These are phyloP conservation scores for Drosophila lacertosa DNA, from an alignment of 1,140 invertebrate genomes.

Conservation along the genomic window DNA sequence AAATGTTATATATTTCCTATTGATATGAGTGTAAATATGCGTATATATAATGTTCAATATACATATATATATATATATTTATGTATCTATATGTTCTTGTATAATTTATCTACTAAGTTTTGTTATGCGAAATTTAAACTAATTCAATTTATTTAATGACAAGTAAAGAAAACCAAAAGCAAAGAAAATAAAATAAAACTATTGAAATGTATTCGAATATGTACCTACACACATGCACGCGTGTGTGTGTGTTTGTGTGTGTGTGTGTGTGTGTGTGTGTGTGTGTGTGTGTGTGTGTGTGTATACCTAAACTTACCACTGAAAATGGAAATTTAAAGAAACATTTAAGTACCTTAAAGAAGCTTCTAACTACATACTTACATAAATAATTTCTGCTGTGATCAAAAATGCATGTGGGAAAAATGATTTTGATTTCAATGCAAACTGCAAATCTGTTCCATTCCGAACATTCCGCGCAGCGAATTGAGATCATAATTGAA, in stretches of 20 bases:
- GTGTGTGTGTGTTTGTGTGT: too few relatives aligned
- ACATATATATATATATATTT: too few relatives aligned
- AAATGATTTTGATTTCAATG: constrained; percentile 3
- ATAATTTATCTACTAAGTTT: constrained; percentile 12
- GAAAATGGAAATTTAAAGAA: constrained; percentile 71
- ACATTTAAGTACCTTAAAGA: constrained; percentile 75
- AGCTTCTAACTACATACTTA: constrained; percentile 55
- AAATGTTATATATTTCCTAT: constrained; percentile 42
- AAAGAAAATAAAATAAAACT: constrained; percentile 8
- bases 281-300: too few relatives aligned
- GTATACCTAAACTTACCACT: constrained; percentile 61
- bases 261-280: too few relatives aligned
- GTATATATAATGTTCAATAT: neutral
- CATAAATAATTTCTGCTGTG: constrained; percentile 38
- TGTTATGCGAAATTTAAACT: constrained; percentile 21
- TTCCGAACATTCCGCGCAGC: neutral
- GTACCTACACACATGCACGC: constrained; percentile 55
- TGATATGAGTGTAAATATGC: constrained; percentile 16
- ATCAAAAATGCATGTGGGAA: constrained; percentile 22
- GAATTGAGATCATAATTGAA: neutral
- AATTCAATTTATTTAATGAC: neutral
- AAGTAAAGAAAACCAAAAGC: neutral
- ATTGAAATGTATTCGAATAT: constrained; percentile 58
- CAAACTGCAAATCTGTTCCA: neutral
- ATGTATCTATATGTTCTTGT: too few relatives aligned